phyloP scores from a whole-genome alignment of 2,888 invertebrate genomes.

The Tetheella fluctuosa region DNA sequence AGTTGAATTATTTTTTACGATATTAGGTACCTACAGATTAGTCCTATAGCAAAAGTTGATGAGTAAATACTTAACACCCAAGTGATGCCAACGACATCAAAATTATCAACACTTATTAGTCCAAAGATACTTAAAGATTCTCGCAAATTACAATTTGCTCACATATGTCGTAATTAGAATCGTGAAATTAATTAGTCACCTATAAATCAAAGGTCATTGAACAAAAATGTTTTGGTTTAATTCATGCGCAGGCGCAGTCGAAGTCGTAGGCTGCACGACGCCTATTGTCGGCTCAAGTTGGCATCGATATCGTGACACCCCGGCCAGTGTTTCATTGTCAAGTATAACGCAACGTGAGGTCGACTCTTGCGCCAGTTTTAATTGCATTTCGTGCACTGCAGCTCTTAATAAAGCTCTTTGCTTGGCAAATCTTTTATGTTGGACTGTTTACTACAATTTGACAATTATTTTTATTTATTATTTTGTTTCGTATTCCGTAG shows the following conservation, averaged over 20 bases:
- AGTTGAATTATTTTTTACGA: too few species aligned
- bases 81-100: too few species aligned
- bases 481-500: not conserved
- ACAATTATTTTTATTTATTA: not conserved
- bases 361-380: slow-evolving; percentile 45
- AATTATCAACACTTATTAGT: not conserved
- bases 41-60: too few species aligned
- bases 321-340: slow-evolving; percentile 53
- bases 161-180: not conserved
- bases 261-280: slow-evolving; percentile 22
- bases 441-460: slow-evolving; percentile 23
- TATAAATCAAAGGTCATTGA: slow-evolving; percentile 27
- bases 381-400: slow-evolving; percentile 39
- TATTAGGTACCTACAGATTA: too few species aligned
- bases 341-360: slow-evolving; percentile 49
- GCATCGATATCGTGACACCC: slow-evolving; percentile 37
- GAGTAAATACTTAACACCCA: too few species aligned
- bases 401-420: slow-evolving; percentile 4
- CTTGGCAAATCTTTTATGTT: slow-evolving; percentile 31
- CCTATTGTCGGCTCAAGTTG: slow-evolving; percentile 21
- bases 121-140: not conserved
- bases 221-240: slow-evolving; percentile 22
- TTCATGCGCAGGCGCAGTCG: slow-evolving; percentile 21
- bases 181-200: not conserved
- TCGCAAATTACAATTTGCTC: not conserved